Base-by-base conservation (phyloP, 2,797 vertebrate species). In the Chelon auratus region DNA sequence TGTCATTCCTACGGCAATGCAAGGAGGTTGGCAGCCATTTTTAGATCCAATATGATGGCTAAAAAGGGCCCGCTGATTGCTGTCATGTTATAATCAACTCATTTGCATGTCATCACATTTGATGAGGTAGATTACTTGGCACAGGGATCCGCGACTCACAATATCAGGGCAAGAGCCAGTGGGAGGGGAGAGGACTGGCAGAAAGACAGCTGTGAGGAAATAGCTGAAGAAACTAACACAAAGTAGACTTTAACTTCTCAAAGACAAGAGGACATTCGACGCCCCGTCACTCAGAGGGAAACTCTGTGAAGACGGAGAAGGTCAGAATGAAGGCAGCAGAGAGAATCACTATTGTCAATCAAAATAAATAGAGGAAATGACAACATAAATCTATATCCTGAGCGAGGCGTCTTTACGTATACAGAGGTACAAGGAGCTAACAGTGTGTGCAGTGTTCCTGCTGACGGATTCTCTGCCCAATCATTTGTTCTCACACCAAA, bases 101-200 rank as follows among this genome's bases (percentile, higher is more conserved):
- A 79, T 84, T 83, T 83, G 69, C 81, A 89, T 78, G 67, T 68
- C 78, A 81, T 72, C 78, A 52, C 60, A 57, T 81, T 62, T 80
- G 79, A 85, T 73, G 76, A 83, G 73, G 64, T 69, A 61, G 72
- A 87, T 85, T 81, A 72, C 66, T 72, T 77, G 80, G 78, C 80
- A 55, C 30, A 50, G 45, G 15, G 53, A 54, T 68, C 52, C 43
- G 60, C 43, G 67, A 80, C 55, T 71, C 69, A 62, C 62, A 75
- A 57, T 63, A 69, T 59, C 45, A 48, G 67, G 61, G 62, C 5
- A 15, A 53, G 45, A 74, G 78, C 24, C 50, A 76, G 65, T 22
- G 6, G 26, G 42, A 53, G 53, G 50, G 13, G 24, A 22, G 7
- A 58, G 64, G 59, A 30, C n/a, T 75, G 80, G 72, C 78, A 72